Evolutionary conservation across 2,797 vertebrate species (phyloP).

Genomic region (Orestias chungarensis): DNA sequence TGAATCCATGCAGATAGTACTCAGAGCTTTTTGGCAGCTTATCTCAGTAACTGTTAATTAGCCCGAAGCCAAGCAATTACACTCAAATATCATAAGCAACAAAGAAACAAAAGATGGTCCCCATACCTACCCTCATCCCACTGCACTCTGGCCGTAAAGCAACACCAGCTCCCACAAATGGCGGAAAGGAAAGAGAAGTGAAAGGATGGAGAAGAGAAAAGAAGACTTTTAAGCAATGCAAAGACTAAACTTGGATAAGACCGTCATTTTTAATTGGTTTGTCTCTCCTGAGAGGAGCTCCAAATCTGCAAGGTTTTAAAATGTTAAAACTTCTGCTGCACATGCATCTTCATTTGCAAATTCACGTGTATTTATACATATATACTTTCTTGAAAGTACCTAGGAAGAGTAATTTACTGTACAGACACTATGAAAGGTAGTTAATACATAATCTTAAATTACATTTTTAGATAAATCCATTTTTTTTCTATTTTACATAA

Average conservation of each 20-base stretch:
- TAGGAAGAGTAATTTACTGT: too few species aligned
- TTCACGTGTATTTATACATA: constrained; percentile 14
- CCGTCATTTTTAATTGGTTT: constrained; percentile 79
- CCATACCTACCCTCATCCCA: constrained; percentile 30
- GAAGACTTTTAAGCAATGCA: constrained; percentile 55
- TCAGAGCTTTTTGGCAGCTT: constrained; percentile 68
- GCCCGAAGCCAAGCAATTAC: constrained; percentile 78
- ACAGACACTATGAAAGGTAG: too few species aligned
- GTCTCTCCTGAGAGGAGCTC: constrained; percentile 77
- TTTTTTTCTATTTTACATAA: background rate
- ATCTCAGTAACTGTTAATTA: constrained; percentile 80
- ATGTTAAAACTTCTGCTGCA: constrained; percentile 41
- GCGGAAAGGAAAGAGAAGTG: constrained; percentile 41
- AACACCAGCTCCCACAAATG: constrained; percentile 57
- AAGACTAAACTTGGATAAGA: constrained; percentile 72
- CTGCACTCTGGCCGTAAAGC: constrained; percentile 55
- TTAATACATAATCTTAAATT: background rate
- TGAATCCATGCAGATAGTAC: constrained; percentile 63
- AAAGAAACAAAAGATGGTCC: constrained; percentile 73
- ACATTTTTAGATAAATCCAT: background rate
- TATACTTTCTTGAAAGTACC: too few species aligned
- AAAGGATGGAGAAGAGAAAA: constrained; percentile 45
- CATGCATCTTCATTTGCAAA: constrained; percentile 23
- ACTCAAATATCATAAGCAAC: constrained; percentile 74
- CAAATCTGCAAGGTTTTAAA: constrained; percentile 68